Conservation (phyloP, 2,113 vertebrate species). For the Baryphthengus martii region DNA sequence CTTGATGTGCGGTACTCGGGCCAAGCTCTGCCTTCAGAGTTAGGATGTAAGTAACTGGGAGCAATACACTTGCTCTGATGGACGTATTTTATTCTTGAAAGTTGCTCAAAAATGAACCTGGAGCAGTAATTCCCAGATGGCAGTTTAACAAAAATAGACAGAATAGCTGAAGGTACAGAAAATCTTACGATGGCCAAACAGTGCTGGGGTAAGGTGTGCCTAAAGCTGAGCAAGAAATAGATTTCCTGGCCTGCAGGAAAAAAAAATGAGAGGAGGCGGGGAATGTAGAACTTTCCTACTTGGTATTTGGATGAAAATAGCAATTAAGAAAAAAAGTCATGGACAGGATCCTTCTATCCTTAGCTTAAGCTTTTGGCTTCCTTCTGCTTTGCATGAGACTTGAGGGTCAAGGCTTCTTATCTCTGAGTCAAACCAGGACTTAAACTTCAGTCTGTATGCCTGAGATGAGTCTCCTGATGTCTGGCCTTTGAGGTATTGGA, state of each 20-base stretch:
- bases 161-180: not conserved
- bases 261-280: accelerated
- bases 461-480: not conserved
- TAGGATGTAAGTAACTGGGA: not conserved
- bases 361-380: not conserved
- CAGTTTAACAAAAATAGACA: not conserved
- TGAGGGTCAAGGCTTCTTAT: not conserved
- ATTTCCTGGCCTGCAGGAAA: not conserved
- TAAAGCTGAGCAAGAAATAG: not conserved
- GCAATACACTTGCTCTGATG: not conserved
- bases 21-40: not conserved
- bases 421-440: not conserved
- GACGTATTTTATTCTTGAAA: not conserved
- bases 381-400: not conserved
- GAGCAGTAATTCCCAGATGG: not conserved
- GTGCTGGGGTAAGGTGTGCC: not conserved
- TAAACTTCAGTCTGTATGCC: not conserved
- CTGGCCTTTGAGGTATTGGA: not conserved
- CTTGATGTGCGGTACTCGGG: not conserved
- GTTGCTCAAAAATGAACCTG: not conserved
- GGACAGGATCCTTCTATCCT: not conserved
- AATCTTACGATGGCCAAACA: not conserved
- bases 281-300: not conserved
- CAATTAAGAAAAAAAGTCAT: not conserved
- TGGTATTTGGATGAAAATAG: not conserved